These are phyloP conservation scores for Leucopsar rothschildi DNA, from an alignment of 2,113 vertebrate genomes.

Conservation along the genomic window DNA sequence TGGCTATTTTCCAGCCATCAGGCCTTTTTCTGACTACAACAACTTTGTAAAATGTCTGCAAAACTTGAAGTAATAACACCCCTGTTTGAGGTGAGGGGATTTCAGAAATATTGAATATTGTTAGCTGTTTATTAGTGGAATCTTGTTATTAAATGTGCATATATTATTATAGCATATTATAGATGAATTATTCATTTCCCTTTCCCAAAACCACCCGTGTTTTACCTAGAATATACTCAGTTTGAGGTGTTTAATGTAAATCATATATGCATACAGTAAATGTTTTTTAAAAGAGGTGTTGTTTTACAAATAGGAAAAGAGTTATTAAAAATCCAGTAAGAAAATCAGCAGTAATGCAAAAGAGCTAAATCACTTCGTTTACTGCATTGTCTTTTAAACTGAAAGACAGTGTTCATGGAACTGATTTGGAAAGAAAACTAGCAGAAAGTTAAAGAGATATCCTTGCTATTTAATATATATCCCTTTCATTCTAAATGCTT, in stretches of 20 bases:
- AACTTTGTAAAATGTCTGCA: conserved; percentile 70
- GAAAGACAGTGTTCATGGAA: background rate
- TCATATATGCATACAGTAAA: background rate
- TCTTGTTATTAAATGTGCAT: conserved; percentile 25
- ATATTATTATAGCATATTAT: conserved; percentile 22
- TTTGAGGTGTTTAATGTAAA: background rate
- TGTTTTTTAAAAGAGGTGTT: background rate
- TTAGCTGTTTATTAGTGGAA: conserved; percentile 54
- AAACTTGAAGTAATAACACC: conserved; percentile 61
- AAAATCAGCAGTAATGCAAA: background rate
- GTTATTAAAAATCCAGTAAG: background rate
- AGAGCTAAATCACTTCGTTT: background rate
- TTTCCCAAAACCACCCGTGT: background rate
- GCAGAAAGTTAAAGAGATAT: background rate
- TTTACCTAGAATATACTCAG: background rate
- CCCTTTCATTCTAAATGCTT: background rate
- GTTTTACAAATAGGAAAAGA: background rate
- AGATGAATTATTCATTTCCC: background rate
- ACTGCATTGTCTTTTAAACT: background rate
- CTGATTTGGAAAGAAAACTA: background rate
- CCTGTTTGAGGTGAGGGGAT: background rate
- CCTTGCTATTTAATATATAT: background rate
- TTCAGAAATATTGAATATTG: background rate
- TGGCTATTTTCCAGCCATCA: conserved; percentile 69
- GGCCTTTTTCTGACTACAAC: conserved; percentile 57